These are phyloP conservation scores for Cinclus mexicanus DNA, from an alignment of 2,113 vertebrate species.

Conservation along the genomic window DNA sequence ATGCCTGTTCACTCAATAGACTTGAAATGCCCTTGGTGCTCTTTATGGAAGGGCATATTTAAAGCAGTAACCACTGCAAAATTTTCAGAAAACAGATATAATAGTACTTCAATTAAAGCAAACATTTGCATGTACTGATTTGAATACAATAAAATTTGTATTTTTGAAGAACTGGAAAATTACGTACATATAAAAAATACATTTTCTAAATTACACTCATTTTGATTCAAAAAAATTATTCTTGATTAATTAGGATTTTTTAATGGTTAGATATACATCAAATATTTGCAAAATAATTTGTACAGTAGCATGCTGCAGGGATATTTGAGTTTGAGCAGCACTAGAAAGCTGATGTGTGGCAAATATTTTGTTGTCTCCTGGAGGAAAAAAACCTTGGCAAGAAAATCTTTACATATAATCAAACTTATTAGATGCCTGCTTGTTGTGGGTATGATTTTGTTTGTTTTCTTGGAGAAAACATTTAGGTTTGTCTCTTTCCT, in stretches of 20 bases:
- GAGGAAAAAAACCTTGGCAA: not conserved
- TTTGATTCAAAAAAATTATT: not conserved
- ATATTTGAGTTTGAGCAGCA: constrained; percentile 13
- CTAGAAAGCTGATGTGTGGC: constrained; percentile 11
- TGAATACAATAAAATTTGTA: not conserved
- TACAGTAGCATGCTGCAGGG: not conserved
- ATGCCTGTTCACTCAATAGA: not conserved
- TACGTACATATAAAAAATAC: not conserved
- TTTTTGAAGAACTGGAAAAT: not conserved
- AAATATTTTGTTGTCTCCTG: constrained; percentile 45
- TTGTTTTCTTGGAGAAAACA: not conserved
- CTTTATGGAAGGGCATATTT: not conserved
- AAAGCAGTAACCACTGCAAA: not conserved
- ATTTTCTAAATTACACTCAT: not conserved
- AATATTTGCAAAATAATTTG: constrained; percentile 29
- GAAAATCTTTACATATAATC: constrained; percentile 23
- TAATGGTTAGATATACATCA: not conserved
- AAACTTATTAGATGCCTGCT: not conserved
- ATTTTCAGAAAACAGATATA: not conserved
- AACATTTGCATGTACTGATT: not conserved
- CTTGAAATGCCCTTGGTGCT: not conserved
- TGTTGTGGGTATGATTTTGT: not conserved
- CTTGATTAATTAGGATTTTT: constrained; percentile 3
- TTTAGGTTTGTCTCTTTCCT: not conserved
- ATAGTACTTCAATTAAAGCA: not conserved